A percentile compares a stretch with the other conserved stretches of the same genome.
These are phyloP conservation scores for Cisticola juncidis DNA, from an alignment of 2,113 vertebrate genomes.

Conservation along the genomic window DNA sequence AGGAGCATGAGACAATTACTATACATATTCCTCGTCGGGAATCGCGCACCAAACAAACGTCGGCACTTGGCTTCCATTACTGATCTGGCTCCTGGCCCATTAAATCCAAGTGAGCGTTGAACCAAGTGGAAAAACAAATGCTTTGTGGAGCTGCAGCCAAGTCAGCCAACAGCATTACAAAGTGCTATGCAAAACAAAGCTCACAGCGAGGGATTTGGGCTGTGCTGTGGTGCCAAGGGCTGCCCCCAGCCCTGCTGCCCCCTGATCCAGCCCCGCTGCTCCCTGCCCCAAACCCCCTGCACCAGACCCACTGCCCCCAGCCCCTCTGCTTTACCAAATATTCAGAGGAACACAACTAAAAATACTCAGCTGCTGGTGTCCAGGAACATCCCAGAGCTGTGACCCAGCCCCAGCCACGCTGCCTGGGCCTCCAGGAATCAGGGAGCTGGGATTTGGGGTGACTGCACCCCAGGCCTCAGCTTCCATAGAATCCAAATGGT, in stretches of 20 bases:
- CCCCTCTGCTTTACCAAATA: not conserved
- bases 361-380: not conserved
- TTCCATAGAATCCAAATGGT: not conserved
- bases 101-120: slow-evolving; percentile 14
- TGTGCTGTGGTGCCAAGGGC: not conserved
- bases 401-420: accelerated
- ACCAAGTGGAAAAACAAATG: slow-evolving; percentile 7
- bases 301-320: too few relatives aligned
- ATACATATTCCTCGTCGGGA: slow-evolving; percentile 23
- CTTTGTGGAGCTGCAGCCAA: slow-evolving; percentile 61
- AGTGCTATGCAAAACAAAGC: slow-evolving; percentile 63
- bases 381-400: not conserved
- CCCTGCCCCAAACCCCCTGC: too few relatives aligned
- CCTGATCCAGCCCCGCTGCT: not conserved
- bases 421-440: not conserved
- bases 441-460: not conserved
- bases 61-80: slow-evolving; percentile 54
- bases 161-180: slow-evolving; percentile 44
- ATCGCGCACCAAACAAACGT: not conserved
- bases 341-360: not conserved
- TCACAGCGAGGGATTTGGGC: not conserved
- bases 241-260: not conserved
- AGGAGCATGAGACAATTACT: slow-evolving; percentile 61
- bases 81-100: slow-evolving; percentile 40
- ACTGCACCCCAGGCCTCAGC: not conserved